phyloP scores from a whole-genome alignment of 2,797 vertebrate species.

The Meriones psammophilus region DNA sequence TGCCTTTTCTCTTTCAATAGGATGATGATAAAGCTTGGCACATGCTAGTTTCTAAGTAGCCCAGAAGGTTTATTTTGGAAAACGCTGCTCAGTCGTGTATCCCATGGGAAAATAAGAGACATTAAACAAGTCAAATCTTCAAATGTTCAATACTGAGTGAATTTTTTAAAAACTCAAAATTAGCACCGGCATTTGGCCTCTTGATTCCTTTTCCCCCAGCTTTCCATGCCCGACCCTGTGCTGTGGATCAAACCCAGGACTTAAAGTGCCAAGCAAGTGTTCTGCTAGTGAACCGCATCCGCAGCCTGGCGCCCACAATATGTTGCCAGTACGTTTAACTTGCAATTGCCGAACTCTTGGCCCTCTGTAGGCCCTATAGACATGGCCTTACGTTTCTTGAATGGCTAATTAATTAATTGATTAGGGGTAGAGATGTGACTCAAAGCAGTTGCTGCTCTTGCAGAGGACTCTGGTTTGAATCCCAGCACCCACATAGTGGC shows the following conservation, averaged over 20 bases:
- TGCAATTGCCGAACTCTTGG: background rate
- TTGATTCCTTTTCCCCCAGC: background rate
- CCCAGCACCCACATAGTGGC: background rate
- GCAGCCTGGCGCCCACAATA: background rate
- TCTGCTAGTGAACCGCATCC: background rate
- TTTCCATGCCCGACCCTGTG: background rate
- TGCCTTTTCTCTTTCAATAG: conserved; percentile 33
- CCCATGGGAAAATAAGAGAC: background rate
- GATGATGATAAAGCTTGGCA: conserved; percentile 38
- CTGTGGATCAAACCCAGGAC: background rate
- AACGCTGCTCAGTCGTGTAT: background rate
- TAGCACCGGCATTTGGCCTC: background rate
- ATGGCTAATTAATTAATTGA: background rate
- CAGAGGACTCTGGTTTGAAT: background rate
- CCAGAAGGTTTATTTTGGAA: conserved; percentile 53
- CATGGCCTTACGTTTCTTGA: background rate
- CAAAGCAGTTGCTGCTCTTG: background rate
- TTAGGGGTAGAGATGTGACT: background rate
- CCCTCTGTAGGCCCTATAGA: background rate
- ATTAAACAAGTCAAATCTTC: background rate
- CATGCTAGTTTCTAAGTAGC: background rate
- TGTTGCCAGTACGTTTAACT: background rate
- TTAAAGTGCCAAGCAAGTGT: background rate
- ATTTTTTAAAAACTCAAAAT: background rate
- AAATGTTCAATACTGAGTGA: background rate